Percentiles rank a stretch among this genome's conserved stretches.
Conservation (phyloP, 2,113 vertebrate genomes). For the Etheostoma cragini region DNA sequence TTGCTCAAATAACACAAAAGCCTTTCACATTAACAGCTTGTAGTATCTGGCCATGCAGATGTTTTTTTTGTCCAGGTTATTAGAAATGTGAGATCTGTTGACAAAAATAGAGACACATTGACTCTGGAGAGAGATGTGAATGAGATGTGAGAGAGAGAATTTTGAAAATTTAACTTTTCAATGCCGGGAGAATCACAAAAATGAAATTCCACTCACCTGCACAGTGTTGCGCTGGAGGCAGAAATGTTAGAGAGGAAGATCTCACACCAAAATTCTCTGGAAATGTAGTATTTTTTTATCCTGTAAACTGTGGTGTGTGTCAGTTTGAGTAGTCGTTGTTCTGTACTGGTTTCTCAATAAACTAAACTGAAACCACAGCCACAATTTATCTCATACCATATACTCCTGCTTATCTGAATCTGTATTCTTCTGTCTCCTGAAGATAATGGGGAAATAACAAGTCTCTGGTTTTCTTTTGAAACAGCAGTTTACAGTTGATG, state of each 20-base stretch:
- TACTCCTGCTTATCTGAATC: constrained; percentile 12
- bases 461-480: constrained; percentile 30
- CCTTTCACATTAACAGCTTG: background rate
- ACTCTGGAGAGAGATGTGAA: background rate
- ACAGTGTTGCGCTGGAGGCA: background rate
- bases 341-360: background rate
- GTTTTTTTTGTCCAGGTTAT: background rate
- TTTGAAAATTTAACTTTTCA: background rate
- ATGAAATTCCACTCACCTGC: background rate
- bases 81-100: background rate
- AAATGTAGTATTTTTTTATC: background rate
- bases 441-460: background rate
- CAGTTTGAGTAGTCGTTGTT: background rate
- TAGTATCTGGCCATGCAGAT: background rate
- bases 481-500: constrained; percentile 3
- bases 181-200: background rate
- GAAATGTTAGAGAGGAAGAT: background rate
- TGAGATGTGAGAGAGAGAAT: too few species aligned
- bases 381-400: background rate
- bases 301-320: background rate
- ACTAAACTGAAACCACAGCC: constrained; percentile 39
- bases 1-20: background rate
- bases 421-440: background rate
- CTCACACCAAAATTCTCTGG: background rate
- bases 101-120: background rate